Evolutionary conservation across 1,140 invertebrate genomes (phyloP), one percentile per base, ranked within the genome.

Genomic region (Drosophila bifasciata): DNA sequence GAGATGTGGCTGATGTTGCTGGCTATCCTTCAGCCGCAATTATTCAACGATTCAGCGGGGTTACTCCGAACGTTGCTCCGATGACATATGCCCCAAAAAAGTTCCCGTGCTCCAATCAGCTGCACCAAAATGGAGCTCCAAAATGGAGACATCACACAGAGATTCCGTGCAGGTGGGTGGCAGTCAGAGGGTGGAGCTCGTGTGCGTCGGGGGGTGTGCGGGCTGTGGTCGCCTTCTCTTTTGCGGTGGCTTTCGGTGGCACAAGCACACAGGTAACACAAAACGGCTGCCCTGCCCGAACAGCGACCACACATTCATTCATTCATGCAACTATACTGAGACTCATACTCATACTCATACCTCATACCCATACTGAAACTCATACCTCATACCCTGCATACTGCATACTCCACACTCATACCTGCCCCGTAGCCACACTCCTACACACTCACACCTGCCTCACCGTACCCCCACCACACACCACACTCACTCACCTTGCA

Each of bases 51-150:
- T 40, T 28, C 39, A 28, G 36, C 23, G 46, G 39, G 51, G 15
- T 16, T n/a, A n/a, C n/a, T n/a, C n/a, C n/a, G 43, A 28, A 39
- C 23, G 46, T 23, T 62, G 58, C 39, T n/a, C n/a, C 52, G 70
- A 55, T 69, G 70, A 76, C 70, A 69, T 63, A 69, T 74, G 58
- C 60, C 60, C n/a, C n/a, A n/a, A n/a, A 40, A 43, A 52, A 61
- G 50, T 68, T 15, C 15, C 9, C 13, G 5, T 15, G 57, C 45
- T 32, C 17, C 62, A 58, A 61, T 59, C 63, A 56, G 44, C 61
- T 53, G 61, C 40, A n/a, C n/a, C n/a, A n/a, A n/a, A n/a, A n/a
- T n/a, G 51, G 58, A 28, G n/a, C 23, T 9, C 32, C 32, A 36
- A 36, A 36, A 36, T n/a, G 11, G 32, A 36, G 32, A 13, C 32